phyloP scores from a whole-genome alignment of 2,113 vertebrate species.

The Vulpes vulpes region DNA sequence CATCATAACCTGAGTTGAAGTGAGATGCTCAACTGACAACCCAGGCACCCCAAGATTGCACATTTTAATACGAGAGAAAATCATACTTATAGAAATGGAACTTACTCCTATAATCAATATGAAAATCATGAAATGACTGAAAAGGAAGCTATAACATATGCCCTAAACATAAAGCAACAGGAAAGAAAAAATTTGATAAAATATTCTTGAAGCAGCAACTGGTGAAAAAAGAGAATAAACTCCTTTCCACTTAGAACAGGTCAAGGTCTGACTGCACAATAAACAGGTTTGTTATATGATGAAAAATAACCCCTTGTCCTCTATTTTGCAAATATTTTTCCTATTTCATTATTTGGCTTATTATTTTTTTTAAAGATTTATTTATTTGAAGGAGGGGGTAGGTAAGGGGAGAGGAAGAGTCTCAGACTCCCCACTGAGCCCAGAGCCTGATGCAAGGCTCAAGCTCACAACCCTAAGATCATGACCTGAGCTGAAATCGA shows the following conservation, averaged over 20 bases:
- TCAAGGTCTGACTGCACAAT: neutral
- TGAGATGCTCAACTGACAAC: neutral
- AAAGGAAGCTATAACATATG: neutral
- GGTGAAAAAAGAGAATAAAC: neutral
- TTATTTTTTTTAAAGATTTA: neutral
- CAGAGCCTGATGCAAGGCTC: too few relatives aligned
- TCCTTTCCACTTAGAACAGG: neutral
- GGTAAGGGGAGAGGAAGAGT: too few relatives aligned
- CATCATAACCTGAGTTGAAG: neutral
- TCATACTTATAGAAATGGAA: neutral
- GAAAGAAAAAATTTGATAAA: neutral
- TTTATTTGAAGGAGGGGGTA: too few relatives aligned
- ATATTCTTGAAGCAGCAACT: neutral
- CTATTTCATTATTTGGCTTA: neutral
- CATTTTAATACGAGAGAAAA: neutral
- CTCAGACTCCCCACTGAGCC: too few relatives aligned
- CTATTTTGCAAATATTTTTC: constrained; percentile 30
- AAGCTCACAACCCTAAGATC: too few relatives aligned
- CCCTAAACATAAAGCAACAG: neutral
- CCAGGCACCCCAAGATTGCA: neutral
- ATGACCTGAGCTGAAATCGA: too few relatives aligned
- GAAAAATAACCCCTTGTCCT: neutral
- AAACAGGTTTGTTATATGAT: neutral
- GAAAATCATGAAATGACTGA: neutral
- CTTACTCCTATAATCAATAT: neutral